Evolutionary conservation across 2,888 invertebrate genomes (phyloP).

Genomic region (Hofmannophila pseudospretella): DNA sequence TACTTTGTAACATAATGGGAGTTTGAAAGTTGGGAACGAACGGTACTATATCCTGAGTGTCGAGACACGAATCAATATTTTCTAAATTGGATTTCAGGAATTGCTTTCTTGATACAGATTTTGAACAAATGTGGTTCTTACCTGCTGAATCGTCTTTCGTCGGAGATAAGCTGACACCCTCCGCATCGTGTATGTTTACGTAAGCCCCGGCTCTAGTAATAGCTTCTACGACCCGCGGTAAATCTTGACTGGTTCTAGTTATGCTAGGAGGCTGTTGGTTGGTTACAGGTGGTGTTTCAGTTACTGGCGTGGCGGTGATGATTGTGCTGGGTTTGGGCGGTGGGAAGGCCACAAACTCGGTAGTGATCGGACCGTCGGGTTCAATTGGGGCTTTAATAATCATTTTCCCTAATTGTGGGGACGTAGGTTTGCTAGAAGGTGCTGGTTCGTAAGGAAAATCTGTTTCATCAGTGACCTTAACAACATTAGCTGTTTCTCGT

Average conservation of each 20-base stretch:
- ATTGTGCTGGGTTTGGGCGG: conserved; percentile 79
- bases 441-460: conserved; percentile 64
- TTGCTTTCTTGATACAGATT: conserved; percentile 35
- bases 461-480: conserved; percentile 62
- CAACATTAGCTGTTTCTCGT: conserved; percentile 58
- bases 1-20: conserved; percentile 60
- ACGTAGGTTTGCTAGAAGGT: conserved; percentile 72
- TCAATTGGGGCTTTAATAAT: conserved; percentile 77
- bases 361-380: conserved; percentile 60
- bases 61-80: conserved; percentile 33
- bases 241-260: conserved; percentile 49
- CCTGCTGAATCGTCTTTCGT: conserved; percentile 83
- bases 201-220: conserved; percentile 80
- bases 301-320: conserved; percentile 75
- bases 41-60: conserved; percentile 51
- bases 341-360: conserved; percentile 79
- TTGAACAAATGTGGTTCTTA: conserved; percentile 72
- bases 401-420: conserved; percentile 82
- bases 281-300: conserved; percentile 34
- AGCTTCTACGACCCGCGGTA: conserved; percentile 65
- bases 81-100: conserved; percentile 33
- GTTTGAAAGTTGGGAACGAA: conserved; percentile 71
- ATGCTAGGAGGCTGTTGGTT: conserved; percentile 33
- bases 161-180: conserved; percentile 77
- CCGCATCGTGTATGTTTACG: conserved; percentile 83